Percentiles rank a stretch among this genome's conserved stretches.
These are phyloP conservation scores for Phalloptychus januarius DNA, from an alignment of 2,797 vertebrate species.

Conservation along the genomic window DNA sequence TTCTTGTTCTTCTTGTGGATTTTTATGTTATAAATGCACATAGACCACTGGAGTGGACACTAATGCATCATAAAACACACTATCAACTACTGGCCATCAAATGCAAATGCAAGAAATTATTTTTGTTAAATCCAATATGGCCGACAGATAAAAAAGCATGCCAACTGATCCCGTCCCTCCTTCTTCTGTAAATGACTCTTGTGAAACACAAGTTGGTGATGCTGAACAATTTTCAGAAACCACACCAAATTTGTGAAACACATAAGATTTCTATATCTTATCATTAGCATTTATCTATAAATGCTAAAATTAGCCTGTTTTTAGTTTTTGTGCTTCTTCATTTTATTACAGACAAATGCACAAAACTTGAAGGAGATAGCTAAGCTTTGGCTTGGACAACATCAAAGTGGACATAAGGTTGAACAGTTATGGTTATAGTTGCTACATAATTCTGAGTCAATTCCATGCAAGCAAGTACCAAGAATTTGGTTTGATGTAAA, in stretches of 20 bases:
- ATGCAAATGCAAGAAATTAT: too few species aligned
- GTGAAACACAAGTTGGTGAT: not conserved
- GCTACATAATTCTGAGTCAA: not conserved
- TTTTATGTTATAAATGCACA: too few species aligned
- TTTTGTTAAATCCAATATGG: too few species aligned
- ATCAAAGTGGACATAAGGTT: not conserved
- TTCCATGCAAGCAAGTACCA: not conserved
- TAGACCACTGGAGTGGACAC: too few species aligned
- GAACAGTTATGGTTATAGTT: not conserved
- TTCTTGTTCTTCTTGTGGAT: too few species aligned
- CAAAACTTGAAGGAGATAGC: not conserved
- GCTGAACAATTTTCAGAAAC: not conserved
- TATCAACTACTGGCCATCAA: too few species aligned
- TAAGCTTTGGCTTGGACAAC: not conserved
- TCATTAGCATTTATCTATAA: too few species aligned
- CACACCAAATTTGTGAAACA: not conserved
- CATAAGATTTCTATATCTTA: not conserved
- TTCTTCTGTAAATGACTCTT: too few species aligned
- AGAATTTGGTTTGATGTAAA: not conserved
- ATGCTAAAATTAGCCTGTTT: not conserved
- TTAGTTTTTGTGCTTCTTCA: not conserved
- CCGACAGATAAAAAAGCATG: too few species aligned
- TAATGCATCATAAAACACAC: too few species aligned
- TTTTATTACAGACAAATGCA: not conserved
- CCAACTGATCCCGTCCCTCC: too few species aligned